phyloP scores from a whole-genome alignment of 2,797 vertebrate species.

The Microctenopoma steveboyesi region DNA sequence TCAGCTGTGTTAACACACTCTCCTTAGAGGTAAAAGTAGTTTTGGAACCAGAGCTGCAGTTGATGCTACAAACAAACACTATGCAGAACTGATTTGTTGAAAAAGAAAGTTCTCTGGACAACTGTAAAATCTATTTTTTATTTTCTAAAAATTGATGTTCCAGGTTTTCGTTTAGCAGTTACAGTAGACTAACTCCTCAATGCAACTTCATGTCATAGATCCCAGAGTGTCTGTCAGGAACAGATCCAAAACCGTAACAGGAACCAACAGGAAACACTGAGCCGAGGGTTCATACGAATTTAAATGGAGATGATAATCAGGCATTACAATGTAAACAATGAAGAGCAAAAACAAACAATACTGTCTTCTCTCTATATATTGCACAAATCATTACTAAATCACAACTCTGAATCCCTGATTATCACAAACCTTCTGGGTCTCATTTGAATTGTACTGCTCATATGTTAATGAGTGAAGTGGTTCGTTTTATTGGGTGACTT shows the following conservation, averaged over 20 bases:
- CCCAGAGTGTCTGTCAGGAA: slow-evolving; percentile 18
- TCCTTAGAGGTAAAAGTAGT: neutral
- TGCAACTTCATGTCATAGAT: slow-evolving; percentile 14
- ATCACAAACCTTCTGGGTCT: slow-evolving; percentile 58
- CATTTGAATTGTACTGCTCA: slow-evolving; percentile 46
- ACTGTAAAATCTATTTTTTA: slow-evolving; percentile 12
- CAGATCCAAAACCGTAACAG: slow-evolving; percentile 29
- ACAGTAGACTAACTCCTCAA: neutral
- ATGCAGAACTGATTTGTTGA: neutral
- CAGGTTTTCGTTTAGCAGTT: slow-evolving; percentile 21
- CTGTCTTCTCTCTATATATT: slow-evolving; percentile 65
- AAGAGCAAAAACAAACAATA: slow-evolving; percentile 70
- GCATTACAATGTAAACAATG: slow-evolving; percentile 70
- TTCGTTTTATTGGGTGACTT: slow-evolving; percentile 32
- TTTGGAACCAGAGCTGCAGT: slow-evolving; percentile 9
- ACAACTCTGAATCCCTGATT: slow-evolving; percentile 68
- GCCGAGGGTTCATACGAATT: slow-evolving; percentile 51
- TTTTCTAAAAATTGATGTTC: slow-evolving; percentile 9
- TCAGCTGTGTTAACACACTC: slow-evolving; percentile 4
- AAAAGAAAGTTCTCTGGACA: slow-evolving; percentile 22
- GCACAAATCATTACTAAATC: slow-evolving; percentile 67
- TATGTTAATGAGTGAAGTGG: slow-evolving; percentile 40
- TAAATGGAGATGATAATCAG: slow-evolving; percentile 61
- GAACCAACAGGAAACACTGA: slow-evolving; percentile 43
- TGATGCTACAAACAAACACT: slow-evolving; percentile 7